These are phyloP conservation scores for Parazoanthus darwini DNA, from an alignment of 92 coral and sea anemone genomes.

Conservation along the genomic window DNA sequence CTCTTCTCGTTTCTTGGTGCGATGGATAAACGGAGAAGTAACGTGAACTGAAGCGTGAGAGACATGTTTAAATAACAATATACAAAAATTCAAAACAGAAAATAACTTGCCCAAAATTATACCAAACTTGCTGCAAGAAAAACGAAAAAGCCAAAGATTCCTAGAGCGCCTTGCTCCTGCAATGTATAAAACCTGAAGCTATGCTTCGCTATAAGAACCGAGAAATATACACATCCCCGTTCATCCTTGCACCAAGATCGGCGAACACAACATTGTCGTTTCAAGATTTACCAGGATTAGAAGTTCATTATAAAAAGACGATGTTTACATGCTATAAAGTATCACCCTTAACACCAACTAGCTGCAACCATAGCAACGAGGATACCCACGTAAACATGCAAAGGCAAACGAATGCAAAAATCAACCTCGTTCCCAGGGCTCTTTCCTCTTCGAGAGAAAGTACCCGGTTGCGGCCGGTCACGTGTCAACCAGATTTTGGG, in stretches of 20 bases:
- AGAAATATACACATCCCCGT: neutral
- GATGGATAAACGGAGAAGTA: neutral
- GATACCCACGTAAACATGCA: conserved; percentile 38
- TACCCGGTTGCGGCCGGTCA: too few species aligned
- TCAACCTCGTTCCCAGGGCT: too few species aligned
- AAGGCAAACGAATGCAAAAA: conserved; percentile 41
- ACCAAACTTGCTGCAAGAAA: neutral
- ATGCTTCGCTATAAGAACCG: neutral
- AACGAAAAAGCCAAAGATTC: neutral
- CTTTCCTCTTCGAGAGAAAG: too few species aligned
- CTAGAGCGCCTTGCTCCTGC: neutral
- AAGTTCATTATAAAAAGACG: neutral
- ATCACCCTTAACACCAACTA: conserved; percentile 7
- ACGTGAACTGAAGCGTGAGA: neutral
- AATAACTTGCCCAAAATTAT: too few species aligned
- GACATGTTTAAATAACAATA: neutral
- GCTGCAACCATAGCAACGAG: conserved; percentile 18
- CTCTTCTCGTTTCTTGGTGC: neutral
- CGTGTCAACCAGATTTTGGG: too few species aligned
- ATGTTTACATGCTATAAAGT: neutral
- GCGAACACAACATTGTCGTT: conserved; percentile 9
- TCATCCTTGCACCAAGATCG: neutral
- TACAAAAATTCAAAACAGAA: neutral
- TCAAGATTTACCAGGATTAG: neutral
- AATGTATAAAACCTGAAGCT: neutral